Evolutionary conservation across 1,140 invertebrate genomes (phyloP), one percentile per base, ranked within the genome.

Genomic region (Elysia chlorotica): DNA sequence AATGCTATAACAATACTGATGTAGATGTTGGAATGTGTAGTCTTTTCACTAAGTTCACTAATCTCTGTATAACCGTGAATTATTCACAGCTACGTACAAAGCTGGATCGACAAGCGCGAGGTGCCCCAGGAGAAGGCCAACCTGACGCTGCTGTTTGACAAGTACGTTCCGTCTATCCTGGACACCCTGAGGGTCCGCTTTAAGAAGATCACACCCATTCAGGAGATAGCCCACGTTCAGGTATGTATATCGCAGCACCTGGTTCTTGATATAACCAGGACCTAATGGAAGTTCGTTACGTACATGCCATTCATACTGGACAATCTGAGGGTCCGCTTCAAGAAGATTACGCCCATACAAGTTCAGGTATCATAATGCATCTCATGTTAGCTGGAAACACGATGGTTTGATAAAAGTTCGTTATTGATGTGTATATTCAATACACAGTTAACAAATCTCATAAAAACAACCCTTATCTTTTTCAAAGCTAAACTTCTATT

Each of bases 201-300:
- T 82, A 98, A 97, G 85, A 97, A 96, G 87, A 96, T 98, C 73
- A 96, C 95, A n/a, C 96, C 96, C 1, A 93, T 99, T 75, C 92
- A 93, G 14, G 96, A 98, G 82, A 96, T 97, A 90, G 93, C 94
- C 0, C 96, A 98, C 82, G 92, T 98, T 30, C 93, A 97, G 86
- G 96, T 96, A n/a, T n/a, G n/a, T n/a, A n/a, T n/a, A n/a, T n/a
- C n/a, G n/a, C n/a, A n/a, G n/a, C n/a, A n/a, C n/a, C n/a, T n/a
- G n/a, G n/a, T n/a, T n/a, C n/a, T n/a, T n/a, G n/a, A n/a, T n/a
- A n/a, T n/a, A n/a, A n/a, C n/a, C n/a, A n/a, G n/a, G n/a, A n/a
- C n/a, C n/a, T n/a, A n/a, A n/a, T n/a, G n/a, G n/a, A n/a, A n/a
- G 5, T 98, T 98, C 85, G 96, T 98, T 82, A 98, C 97, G 88